A percentile compares a stretch with the other conserved stretches of the same genome.
phyloP scores from a whole-genome alignment of 53 echinoderm and acorn worm genomes.

The Mesocentrotus franciscanus region DNA sequence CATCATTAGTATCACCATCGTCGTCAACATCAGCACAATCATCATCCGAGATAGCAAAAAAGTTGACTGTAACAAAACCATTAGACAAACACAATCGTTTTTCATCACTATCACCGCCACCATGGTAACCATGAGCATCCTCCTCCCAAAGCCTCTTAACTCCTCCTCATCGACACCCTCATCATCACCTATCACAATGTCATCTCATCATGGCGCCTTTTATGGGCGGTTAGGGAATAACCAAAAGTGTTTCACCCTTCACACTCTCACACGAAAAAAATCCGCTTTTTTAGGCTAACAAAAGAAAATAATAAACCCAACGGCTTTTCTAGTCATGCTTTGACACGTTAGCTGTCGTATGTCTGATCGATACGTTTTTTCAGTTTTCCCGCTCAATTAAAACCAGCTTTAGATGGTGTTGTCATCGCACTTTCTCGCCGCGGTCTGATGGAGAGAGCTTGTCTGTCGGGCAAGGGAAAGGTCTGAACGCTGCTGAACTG shows the following conservation, averaged over 20 bases:
- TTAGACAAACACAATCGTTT: background rate
- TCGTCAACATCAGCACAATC: background rate
- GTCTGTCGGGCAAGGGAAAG: background rate
- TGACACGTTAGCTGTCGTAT: slow-evolving; percentile 5
- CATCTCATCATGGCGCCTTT: slow-evolving; percentile 19
- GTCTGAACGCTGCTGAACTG: slow-evolving; percentile 16
- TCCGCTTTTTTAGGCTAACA: background rate
- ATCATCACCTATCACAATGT: slow-evolving; percentile 20
- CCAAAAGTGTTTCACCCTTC: slow-evolving; percentile 25
- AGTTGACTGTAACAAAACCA: background rate
- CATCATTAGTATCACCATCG: background rate
- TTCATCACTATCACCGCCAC: background rate
- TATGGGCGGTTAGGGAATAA: slow-evolving; percentile 55
- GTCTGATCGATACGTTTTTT: slow-evolving; percentile 45
- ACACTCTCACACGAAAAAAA: background rate
- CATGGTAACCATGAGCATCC: background rate
- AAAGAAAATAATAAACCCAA: background rate
- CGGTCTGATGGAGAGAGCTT: slow-evolving; percentile 2
- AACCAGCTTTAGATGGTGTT: slow-evolving; percentile 52
- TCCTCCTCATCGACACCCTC: slow-evolving; percentile 29
- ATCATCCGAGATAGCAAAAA: background rate
- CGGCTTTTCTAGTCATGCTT: slow-evolving; percentile 34
- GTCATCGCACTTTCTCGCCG: slow-evolving; percentile 46
- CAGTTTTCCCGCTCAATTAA: slow-evolving; percentile 61
- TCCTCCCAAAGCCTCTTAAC: background rate